phyloP scores from a whole-genome alignment of 2,113 vertebrate species.

The Sterrhoptilus dennistouni region DNA sequence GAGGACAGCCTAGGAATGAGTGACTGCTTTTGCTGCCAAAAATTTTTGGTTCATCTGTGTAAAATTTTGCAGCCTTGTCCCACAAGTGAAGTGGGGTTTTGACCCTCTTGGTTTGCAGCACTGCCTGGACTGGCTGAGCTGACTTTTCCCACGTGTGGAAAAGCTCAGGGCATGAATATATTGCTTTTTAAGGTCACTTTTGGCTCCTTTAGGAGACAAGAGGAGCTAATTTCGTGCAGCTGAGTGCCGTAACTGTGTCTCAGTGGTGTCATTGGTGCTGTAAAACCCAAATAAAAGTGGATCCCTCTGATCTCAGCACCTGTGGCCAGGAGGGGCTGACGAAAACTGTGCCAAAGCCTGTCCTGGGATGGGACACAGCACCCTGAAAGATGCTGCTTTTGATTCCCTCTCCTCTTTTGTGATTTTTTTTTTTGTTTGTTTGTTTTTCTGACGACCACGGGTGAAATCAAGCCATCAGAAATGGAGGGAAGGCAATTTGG shows the following conservation, averaged over 20 bases:
- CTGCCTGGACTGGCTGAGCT: background rate
- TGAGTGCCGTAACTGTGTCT: background rate
- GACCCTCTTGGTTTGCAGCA: background rate
- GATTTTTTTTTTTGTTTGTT: background rate
- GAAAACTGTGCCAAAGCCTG: background rate
- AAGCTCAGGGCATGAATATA: background rate
- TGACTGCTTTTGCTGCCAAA: background rate
- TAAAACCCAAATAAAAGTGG: background rate
- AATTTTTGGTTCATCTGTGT: background rate
- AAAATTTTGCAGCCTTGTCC: background rate
- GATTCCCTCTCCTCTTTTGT: background rate
- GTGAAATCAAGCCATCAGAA: constrained; percentile 8
- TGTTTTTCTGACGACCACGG: background rate
- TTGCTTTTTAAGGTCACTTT: background rate
- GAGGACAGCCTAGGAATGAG: background rate
- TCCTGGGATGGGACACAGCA: background rate
- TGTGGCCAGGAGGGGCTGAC: background rate
- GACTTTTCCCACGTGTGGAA: background rate
- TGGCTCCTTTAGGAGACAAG: background rate
- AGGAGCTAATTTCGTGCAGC: background rate
- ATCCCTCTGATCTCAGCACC: background rate
- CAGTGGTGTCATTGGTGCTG: background rate
- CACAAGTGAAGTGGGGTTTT: background rate
- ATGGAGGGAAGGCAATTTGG: background rate
- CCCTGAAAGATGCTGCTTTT: background rate